Evolutionary conservation across 2,113 vertebrate species (phyloP), one percentile per base, ranked within the genome.

Genomic region (Syrmaticus mikado): DNA sequence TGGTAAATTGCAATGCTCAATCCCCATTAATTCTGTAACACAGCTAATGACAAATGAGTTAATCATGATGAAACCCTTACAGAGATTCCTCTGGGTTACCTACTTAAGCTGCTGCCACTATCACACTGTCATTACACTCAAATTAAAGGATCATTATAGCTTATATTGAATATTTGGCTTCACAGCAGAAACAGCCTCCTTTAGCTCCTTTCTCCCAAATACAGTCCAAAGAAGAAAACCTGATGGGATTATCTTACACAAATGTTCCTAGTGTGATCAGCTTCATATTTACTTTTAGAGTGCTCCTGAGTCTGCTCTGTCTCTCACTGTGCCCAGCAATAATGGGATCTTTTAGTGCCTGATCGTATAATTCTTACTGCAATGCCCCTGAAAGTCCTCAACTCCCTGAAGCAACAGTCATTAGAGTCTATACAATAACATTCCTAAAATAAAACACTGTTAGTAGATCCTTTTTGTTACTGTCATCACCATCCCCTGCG

Each of bases 1-100:
- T 75, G 65, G 61, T 88, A 92, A 84, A 94, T 76, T 90, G 87
- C 58, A 88, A 84, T 82, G 82, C 85, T 92, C 94, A 93, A 72
- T 45, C 30, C 55, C 41, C 76, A 86, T 76, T 90, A 94, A 93
- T 82, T 86, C 87, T 27, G 53, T n/a, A 88, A 36, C 77, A 66
- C 41, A 25, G 90, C 19, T 95, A 95, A 94, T 90, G 85, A 91
- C 62, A 94, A 96, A 95, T 91, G 68, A 94, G 93, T 88, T 96
- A 91, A 94, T 90, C 58, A 82, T 28, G 65, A 91, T 87, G 57
- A 91, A 97, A 81, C 88, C 77, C 90, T 90, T 86, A 88, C 36
- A 66, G 45, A 78, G 53, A 66, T 77, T 95, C 90, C 87, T 94
- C 34, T 65, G 85, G 85, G 90, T 92, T 95, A 95, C 73, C 65